Evolutionary conservation across 2,797 vertebrate genomes (phyloP).

Genomic region (Rhinella marina): DNA sequence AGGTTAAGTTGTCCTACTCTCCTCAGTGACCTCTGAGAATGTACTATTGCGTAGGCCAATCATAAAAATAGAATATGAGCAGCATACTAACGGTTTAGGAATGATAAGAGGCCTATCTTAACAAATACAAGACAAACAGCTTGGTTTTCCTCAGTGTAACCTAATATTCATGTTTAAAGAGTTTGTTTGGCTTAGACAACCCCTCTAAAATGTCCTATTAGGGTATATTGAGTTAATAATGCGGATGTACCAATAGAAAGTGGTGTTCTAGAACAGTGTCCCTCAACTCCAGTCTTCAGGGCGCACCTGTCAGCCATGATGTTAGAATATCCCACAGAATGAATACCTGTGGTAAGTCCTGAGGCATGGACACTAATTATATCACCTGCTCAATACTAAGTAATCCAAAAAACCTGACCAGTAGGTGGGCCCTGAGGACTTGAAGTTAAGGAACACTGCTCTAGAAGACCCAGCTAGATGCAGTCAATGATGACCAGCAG

Average conservation of each 20-base stretch:
- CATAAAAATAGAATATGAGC: conserved; percentile 19
- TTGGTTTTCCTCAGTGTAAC: not conserved
- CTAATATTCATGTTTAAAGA: not conserved
- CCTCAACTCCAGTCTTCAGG: too few species aligned
- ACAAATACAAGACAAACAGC: not conserved
- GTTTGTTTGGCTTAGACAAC: not conserved
- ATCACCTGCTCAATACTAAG: too few species aligned
- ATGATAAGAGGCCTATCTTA: not conserved
- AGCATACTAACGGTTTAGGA: not conserved
- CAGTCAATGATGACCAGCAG: not conserved
- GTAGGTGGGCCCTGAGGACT: too few species aligned
- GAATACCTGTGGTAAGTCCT: too few species aligned
- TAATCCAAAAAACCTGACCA: too few species aligned
- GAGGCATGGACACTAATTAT: too few species aligned
- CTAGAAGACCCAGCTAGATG: too few species aligned
- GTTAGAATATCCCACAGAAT: too few species aligned
- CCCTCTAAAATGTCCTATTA: not conserved
- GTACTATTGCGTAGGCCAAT: not conserved
- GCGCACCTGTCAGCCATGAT: too few species aligned
- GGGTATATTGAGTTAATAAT: not conserved
- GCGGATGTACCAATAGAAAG: too few species aligned
- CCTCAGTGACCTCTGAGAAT: conserved; percentile 23
- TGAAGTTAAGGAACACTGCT: too few species aligned
- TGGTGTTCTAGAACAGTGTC: too few species aligned
- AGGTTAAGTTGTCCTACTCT: conserved; percentile 55